A percentile compares a stretch with the other conserved stretches of the same genome.
phyloP scores from a whole-genome alignment of 2,797 vertebrate genomes.

The Anabacerthia variegaticeps region DNA sequence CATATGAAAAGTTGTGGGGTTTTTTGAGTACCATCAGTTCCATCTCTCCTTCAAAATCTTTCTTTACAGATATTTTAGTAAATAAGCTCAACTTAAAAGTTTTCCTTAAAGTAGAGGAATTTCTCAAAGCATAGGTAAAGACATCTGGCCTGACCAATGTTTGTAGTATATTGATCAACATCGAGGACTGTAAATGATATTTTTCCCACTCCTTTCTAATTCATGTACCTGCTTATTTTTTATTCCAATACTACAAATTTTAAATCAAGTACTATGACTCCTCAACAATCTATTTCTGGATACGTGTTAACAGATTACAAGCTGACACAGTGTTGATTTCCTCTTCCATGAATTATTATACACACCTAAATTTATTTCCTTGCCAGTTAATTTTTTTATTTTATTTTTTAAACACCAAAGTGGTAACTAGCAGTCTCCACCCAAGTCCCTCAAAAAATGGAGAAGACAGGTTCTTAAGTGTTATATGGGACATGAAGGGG shows the following conservation, averaged over 20 bases:
- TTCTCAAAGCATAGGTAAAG: not conserved
- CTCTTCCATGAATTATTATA: constrained; percentile 52
- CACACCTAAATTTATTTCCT: constrained; percentile 44
- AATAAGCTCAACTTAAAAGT: not conserved
- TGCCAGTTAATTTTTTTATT: not conserved
- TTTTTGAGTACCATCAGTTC: not conserved
- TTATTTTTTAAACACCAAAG: not conserved
- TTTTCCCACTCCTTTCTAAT: not conserved
- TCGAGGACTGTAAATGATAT: not conserved
- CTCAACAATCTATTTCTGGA: constrained; percentile 31
- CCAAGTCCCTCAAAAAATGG: not conserved
- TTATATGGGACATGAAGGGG: constrained; percentile 21
- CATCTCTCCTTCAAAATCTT: not conserved
- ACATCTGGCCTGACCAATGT: not conserved
- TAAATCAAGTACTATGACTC: not conserved
- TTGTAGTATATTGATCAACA: not conserved
- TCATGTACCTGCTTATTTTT: not conserved
- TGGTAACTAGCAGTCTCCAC: constrained; percentile 65
- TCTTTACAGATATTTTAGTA: not conserved
- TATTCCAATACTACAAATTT: not conserved
- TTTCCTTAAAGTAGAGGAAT: not conserved
- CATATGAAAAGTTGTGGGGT: not conserved
- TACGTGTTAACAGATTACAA: constrained; percentile 50
- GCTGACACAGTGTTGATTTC: constrained; percentile 54
- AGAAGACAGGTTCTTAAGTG: not conserved